phyloP scores from a whole-genome alignment of 2,888 invertebrate species.

The Nomada fabriciana region DNA sequence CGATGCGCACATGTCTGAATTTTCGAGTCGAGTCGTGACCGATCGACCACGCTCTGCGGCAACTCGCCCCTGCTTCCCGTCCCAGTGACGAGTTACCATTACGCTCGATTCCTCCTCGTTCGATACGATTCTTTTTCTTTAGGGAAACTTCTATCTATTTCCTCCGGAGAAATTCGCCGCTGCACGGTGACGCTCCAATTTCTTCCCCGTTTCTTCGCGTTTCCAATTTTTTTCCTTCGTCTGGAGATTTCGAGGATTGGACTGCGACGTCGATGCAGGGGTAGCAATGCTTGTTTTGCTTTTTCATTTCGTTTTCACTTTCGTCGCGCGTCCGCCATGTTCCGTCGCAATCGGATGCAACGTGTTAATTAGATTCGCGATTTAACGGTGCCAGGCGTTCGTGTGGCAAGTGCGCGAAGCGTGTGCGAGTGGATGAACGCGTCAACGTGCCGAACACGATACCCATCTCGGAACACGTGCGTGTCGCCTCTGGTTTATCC shows the following conservation, averaged over 20 bases:
- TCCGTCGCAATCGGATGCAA: constrained; percentile 45
- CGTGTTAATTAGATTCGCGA: constrained; percentile 52
- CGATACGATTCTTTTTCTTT: too few relatives aligned
- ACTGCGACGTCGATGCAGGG: neutral
- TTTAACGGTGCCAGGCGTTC: constrained; percentile 47
- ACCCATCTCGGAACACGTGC: constrained; percentile 52
- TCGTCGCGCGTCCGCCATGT: neutral
- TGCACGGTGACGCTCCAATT: too few relatives aligned
- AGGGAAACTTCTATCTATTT: too few relatives aligned
- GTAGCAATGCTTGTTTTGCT: neutral
- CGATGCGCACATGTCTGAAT: constrained; percentile 68
- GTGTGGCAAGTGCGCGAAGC: constrained; percentile 41
- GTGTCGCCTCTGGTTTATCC: constrained; percentile 50
- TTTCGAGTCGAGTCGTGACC: constrained; percentile 61
- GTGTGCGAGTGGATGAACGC: constrained; percentile 33
- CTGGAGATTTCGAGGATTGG: too few relatives aligned
- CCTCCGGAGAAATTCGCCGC: too few relatives aligned
- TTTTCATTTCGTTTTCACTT: constrained; percentile 20
- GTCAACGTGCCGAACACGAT: constrained; percentile 50
- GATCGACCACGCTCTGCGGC: constrained; percentile 48
- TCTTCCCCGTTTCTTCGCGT: too few relatives aligned
- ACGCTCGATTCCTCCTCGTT: neutral
- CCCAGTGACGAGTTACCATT: neutral
- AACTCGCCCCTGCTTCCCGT: neutral
- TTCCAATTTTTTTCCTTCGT: too few relatives aligned